phyloP scores from a whole-genome alignment of 2,797 vertebrate species.

The Semaprochilodus insignis region DNA sequence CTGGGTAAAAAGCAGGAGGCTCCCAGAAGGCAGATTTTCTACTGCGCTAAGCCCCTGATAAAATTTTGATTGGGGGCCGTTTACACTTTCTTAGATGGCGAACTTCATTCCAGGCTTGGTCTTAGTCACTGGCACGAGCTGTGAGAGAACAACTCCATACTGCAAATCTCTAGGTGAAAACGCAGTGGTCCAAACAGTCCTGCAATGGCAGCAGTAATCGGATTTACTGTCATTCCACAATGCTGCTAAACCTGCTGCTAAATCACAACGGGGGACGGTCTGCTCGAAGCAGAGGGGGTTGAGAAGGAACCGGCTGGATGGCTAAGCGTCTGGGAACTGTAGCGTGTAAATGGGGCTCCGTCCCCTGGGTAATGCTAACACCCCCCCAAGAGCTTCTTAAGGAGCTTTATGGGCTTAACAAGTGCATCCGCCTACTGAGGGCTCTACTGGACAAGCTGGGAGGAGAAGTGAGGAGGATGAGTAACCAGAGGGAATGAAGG shows the following conservation, averaged over 20 bases:
- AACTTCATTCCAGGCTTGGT: background rate
- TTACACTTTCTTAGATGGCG: background rate
- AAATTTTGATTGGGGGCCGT: background rate
- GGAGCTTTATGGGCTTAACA: constrained; percentile 25
- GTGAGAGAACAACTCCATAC: background rate
- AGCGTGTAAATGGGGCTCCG: constrained; percentile 6
- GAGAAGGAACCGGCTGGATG: background rate
- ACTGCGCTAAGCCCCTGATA: background rate
- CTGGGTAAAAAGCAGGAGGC: background rate
- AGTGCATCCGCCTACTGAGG: background rate
- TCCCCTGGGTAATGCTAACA: constrained; percentile 4
- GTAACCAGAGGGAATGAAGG: background rate
- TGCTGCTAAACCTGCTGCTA: constrained; percentile 10
- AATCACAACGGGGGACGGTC: background rate
- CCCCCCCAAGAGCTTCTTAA: constrained; percentile 7
- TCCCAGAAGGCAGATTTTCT: background rate
- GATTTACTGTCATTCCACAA: constrained; percentile 14
- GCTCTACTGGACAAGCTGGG: constrained; percentile 1
- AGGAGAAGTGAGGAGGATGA: background rate
- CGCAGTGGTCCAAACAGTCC: background rate
- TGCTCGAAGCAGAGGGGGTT: background rate
- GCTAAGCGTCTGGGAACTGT: constrained; percentile 11
- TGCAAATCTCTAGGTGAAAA: background rate
- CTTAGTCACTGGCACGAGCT: background rate
- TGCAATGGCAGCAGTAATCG: constrained; percentile 4